Evolutionary conservation across 1,140 invertebrate species (phyloP).

Genomic region (Phortica variegata): DNA sequence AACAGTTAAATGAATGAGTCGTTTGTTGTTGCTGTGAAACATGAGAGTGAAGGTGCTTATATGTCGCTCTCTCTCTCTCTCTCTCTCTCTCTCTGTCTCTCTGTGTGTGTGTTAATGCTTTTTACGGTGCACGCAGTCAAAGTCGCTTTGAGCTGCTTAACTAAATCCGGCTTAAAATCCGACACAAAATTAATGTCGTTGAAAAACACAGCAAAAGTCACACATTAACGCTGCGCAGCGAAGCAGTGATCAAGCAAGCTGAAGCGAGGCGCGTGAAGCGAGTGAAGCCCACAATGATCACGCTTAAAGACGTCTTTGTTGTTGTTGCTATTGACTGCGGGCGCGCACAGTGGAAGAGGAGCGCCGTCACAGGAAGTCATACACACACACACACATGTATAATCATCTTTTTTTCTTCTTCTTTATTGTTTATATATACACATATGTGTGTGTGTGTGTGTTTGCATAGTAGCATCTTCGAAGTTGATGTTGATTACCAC

Average conservation of each 20-base stretch:
- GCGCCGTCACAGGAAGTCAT: too few species aligned
- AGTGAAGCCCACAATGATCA: too few species aligned
- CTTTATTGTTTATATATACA: too few species aligned
- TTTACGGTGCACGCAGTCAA: constrained; percentile 13
- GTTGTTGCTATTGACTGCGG: too few species aligned
- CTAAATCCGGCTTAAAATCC: constrained; percentile 56
- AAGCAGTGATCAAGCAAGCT: constrained; percentile 28
- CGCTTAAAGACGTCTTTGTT: too few species aligned
- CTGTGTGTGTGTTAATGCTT: constrained; percentile 8
- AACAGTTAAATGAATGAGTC: too few species aligned
- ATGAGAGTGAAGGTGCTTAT: constrained; percentile 3
- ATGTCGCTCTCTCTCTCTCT: constrained; percentile 6
- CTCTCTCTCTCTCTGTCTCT: not conserved
- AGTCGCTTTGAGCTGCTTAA: constrained; percentile 55
- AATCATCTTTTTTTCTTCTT: too few species aligned
- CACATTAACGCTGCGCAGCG: constrained; percentile 45
- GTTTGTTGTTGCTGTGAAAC: not conserved
- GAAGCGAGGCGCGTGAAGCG: too few species aligned
- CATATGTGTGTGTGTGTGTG: too few species aligned
- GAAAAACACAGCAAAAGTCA: constrained; percentile 56
- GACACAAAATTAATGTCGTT: constrained; percentile 56
- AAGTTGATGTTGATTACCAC: constrained; percentile 1
- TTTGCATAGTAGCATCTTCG: too few species aligned
- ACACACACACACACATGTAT: too few species aligned
- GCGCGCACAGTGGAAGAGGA: too few species aligned